Percentiles rank a stretch among this genome's conserved stretches.
Evolutionary conservation across 1,140 invertebrate genomes (phyloP).

Genomic region (Brachionus plicatilis): DNA sequence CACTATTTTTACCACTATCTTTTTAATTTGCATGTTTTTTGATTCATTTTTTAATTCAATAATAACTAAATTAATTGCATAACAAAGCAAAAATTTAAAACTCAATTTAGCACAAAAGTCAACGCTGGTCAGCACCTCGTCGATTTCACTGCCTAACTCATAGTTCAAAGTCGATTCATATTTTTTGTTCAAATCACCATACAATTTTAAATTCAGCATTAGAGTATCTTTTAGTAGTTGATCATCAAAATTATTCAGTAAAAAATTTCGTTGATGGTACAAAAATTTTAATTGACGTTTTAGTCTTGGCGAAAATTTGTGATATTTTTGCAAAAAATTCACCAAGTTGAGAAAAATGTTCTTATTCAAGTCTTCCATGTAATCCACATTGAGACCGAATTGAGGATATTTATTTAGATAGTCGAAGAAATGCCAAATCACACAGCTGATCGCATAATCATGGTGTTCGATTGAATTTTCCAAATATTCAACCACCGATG

Average conservation of each 20-base stretch:
- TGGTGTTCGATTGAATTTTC: neutral
- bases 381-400: neutral
- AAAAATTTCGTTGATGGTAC: neutral
- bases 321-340: neutral
- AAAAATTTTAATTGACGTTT: constrained; percentile 8
- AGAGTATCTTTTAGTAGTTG: neutral
- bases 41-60: neutral
- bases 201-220: neutral
- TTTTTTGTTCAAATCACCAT: neutral
- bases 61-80: neutral
- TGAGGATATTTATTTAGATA: neutral
- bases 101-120: neutral
- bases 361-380: neutral
- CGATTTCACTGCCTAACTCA: neutral
- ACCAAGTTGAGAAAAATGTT: neutral
- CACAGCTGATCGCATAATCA: neutral
- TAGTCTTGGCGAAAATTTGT: neutral
- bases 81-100: constrained; percentile 2
- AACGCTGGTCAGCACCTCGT: neutral
- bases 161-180: neutral
- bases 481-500: neutral
- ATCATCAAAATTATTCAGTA: neutral
- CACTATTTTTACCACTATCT: neutral
- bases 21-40: neutral
- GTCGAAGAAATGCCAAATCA: neutral